These are phyloP conservation scores for Tinamus major DNA, from an alignment of 2,797 vertebrate genomes.

Conservation along the genomic window DNA sequence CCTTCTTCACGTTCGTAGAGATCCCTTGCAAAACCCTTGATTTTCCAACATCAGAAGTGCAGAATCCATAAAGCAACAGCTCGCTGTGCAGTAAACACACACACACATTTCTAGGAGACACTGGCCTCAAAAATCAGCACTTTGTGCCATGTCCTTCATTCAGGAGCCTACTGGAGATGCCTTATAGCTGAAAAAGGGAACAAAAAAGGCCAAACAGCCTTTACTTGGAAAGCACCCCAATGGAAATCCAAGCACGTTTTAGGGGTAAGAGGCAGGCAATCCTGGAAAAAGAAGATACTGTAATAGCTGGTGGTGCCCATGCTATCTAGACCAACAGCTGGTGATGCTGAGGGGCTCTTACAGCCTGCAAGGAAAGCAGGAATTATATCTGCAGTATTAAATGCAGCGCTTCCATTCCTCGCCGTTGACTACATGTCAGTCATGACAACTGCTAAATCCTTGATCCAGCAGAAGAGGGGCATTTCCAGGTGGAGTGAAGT, in stretches of 20 bases:
- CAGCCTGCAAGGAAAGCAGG: not conserved
- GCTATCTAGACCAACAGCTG: not conserved
- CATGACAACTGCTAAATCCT: not conserved
- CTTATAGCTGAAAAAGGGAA: not conserved
- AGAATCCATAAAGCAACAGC: not conserved
- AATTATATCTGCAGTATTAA: not conserved
- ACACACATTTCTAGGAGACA: not conserved
- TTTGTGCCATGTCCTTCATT: not conserved
- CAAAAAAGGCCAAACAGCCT: not conserved
- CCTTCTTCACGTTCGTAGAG: not conserved
- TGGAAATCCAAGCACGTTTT: not conserved
- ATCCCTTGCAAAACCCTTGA: not conserved
- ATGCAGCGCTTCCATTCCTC: not conserved
- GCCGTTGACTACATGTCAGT: not conserved
- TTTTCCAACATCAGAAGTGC: constrained; percentile 33
- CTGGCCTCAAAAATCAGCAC: not conserved
- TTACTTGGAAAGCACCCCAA: not conserved
- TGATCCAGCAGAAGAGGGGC: not conserved
- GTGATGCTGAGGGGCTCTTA: not conserved
- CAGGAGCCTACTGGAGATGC: not conserved
- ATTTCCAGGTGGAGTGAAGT: not conserved
- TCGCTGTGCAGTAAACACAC: not conserved
- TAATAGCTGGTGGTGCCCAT: not conserved
- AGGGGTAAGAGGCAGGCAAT: not conserved
- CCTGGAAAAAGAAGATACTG: not conserved